These are phyloP conservation scores for Baryphthengus martii DNA, from an alignment of 2,113 vertebrate species.

Conservation along the genomic window DNA sequence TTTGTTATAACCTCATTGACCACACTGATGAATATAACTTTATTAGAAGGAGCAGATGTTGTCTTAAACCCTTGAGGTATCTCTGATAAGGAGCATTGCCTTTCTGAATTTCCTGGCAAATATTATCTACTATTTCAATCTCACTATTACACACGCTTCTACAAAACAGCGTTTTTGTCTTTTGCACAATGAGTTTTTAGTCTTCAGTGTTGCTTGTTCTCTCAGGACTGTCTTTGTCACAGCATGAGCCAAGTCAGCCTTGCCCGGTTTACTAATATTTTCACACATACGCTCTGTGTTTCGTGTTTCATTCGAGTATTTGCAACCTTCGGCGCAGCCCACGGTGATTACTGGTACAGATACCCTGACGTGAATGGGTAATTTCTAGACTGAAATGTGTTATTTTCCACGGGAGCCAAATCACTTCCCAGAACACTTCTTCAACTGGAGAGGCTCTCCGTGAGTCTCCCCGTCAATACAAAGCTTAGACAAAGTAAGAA, in stretches of 20 bases:
- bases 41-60: neutral
- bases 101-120: neutral
- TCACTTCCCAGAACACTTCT: conserved; percentile 34
- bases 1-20: neutral
- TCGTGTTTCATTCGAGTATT: neutral
- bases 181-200: neutral
- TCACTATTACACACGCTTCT: neutral
- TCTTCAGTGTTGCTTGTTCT: neutral
- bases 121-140: neutral
- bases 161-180: neutral
- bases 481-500: neutral
- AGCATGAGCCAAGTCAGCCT: neutral
- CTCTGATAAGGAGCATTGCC: neutral
- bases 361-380: neutral
- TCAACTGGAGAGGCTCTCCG: neutral
- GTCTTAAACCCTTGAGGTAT: neutral
- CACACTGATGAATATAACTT: neutral
- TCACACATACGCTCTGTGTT: neutral
- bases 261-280: neutral
- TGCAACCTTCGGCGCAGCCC: neutral
- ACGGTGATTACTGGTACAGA: neutral
- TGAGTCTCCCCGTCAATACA: conserved; percentile 19
- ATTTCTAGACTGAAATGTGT: neutral
- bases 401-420: neutral
- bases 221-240: neutral